Base-by-base conservation (phyloP, 2,888 invertebrate species). In the Neoascia interrupta region DNA sequence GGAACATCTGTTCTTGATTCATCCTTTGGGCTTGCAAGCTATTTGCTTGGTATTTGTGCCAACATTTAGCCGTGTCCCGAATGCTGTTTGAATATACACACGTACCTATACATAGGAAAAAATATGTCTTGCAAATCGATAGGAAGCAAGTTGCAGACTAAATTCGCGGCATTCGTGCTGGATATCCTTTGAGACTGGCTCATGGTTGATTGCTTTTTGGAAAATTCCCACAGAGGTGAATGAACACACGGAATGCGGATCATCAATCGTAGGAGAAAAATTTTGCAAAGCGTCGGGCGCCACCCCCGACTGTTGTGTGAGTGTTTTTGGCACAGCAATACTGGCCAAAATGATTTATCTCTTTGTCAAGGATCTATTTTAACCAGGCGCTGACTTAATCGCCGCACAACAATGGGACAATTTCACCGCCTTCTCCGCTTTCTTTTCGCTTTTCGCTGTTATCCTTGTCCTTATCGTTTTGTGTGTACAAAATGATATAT, bases 1-100 rank as follows among this genome's bases (percentile, higher is more conserved):
- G 54, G 51, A 79, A 79, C 79, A 79, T 79, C 79, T 79, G 79
- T 79, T 79, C 79, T 60, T 54, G 66, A 79, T 61, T 79, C 79
- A 43, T 73, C 64, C 61, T 64, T 64, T 54, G 31, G 61, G 45
- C 54, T 54, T 61, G 53, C 37, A 21, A 66, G 60, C 53, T 76
- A 45, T 34, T 45, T 53, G 34, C 43, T 37, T 63, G 56, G 73
- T 66, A 56, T 60, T 68, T 75, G 61, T 68, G 47, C 66, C 61
- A 61, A 43, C 60, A 61, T 66, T n/a, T 61, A 45, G 63, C 41
- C 51, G 51, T 23, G 16, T 51, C 37, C 21, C 41, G 41, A 49
- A 72, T n/a, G n/a, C n/a, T n/a, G n/a, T n/a, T n/a, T n/a, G n/a
- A 54, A 54, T 64, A 61, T 19, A 51, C 2, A 45, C n/a, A n/a